Evolutionary conservation across 2,888 invertebrate species (phyloP).

Genomic region (Capitulum mitella): DNA sequence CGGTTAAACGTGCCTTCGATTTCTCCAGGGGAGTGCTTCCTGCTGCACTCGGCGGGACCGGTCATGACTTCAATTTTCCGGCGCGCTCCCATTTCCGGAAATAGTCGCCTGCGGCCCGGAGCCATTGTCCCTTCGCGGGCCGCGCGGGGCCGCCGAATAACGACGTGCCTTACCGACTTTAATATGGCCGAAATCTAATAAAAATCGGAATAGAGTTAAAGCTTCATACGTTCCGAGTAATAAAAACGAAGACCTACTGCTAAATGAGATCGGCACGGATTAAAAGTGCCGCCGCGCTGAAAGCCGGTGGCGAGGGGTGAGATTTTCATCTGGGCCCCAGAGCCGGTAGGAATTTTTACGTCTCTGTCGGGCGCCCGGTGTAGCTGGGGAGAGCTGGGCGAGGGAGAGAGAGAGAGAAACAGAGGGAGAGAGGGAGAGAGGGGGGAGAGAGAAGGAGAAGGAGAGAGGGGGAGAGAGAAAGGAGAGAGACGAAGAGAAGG

Average conservation of each 20-base stretch:
- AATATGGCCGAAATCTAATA: slow-evolving; percentile 22
- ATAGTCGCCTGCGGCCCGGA: neutral
- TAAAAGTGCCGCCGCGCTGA: slow-evolving; percentile 22
- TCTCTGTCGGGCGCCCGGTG: neutral
- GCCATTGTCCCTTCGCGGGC: neutral
- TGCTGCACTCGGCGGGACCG: neutral
- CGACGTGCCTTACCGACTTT: slow-evolving; percentile 22
- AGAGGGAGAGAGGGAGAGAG: neutral
- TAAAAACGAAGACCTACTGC: slow-evolving; percentile 24
- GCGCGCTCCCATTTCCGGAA: neutral
- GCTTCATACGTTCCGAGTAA: slow-evolving; percentile 22
- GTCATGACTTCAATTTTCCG: neutral
- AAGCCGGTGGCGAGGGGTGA: slow-evolving; percentile 14
- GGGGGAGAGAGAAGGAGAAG: neutral
- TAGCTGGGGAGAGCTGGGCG: neutral
- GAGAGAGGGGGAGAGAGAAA: neutral
- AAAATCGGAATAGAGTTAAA: slow-evolving; percentile 25
- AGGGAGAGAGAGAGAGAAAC: neutral
- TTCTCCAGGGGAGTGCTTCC: neutral
- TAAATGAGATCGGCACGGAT: slow-evolving; percentile 20
- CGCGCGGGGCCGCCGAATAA: neutral
- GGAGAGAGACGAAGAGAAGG: too few relatives aligned
- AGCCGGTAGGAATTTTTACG: slow-evolving; percentile 16
- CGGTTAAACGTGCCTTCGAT: neutral
- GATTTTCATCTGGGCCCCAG: neutral